Conservation (phyloP, 2,888 invertebrate genomes). For the Acanthosepion pharaonis region DNA sequence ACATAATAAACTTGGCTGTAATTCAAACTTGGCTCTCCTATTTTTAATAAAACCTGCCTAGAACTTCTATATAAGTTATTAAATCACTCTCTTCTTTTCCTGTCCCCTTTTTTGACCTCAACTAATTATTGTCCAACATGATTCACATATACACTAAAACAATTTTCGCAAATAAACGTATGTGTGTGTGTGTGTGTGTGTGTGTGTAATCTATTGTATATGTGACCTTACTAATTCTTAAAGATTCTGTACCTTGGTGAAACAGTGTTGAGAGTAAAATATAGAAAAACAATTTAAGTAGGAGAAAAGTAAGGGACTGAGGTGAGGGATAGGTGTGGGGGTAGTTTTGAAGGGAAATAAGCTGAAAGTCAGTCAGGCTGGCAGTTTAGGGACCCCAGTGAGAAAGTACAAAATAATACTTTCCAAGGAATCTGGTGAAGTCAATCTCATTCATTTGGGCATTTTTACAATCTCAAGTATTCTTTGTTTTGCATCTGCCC, state of each 20-base stretch:
- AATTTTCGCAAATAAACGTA: too few relatives aligned
- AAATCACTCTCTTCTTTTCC: neutral
- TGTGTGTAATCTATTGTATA: neutral
- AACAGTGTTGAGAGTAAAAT: neutral
- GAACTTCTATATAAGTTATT: too few relatives aligned
- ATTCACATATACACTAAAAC: too few relatives aligned
- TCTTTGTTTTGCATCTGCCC: conserved; percentile 9
- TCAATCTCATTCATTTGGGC: conserved; percentile 33
- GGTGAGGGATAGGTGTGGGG: neutral
- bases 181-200: too few relatives aligned
- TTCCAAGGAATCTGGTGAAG: neutral
- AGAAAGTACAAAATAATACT: conserved; percentile 33
- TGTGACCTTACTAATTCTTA: neutral
- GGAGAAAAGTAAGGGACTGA: neutral
- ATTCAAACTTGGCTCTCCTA: too few relatives aligned
- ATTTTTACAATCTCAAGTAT: neutral
- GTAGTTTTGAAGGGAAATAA: neutral
- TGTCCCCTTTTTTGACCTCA: neutral
- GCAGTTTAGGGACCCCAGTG: neutral
- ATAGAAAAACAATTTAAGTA: neutral
- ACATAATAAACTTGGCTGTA: too few relatives aligned
- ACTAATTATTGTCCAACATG: too few relatives aligned
- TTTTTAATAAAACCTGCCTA: too few relatives aligned
- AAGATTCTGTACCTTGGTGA: neutral
- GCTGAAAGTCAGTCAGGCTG: neutral